Evolutionary conservation across 2,113 vertebrate species (phyloP).

Genomic region (Hyperoodon ampullatus): DNA sequence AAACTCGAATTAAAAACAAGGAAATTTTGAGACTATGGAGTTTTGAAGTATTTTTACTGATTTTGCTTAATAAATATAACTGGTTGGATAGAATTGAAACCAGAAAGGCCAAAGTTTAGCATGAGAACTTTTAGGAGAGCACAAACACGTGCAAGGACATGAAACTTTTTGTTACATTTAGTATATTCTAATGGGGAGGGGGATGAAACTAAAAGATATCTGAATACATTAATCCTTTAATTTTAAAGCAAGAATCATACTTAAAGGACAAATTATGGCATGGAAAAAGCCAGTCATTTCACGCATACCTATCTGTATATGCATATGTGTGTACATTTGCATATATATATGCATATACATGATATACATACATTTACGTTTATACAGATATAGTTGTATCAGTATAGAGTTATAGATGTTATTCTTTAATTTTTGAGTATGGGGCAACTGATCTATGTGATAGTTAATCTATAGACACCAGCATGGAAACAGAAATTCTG

Average conservation of each 20-base stretch:
- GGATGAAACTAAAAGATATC: neutral
- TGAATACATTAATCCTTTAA: neutral
- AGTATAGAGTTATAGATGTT: neutral
- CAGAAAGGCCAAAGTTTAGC: neutral
- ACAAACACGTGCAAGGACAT: neutral
- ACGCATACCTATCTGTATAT: neutral
- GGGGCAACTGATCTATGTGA: neutral
- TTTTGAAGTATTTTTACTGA: neutral
- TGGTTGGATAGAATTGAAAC: neutral
- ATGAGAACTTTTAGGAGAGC: neutral
- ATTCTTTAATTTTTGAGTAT: neutral
- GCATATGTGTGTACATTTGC: neutral
- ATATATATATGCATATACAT: neutral
- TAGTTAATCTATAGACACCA: neutral
- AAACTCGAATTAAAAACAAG: neutral
- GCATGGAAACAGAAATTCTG: neutral
- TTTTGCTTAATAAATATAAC: neutral
- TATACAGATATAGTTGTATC: neutral
- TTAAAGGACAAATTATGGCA: neutral
- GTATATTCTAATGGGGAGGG: neutral
- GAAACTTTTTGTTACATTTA: neutral
- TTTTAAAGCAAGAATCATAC: neutral
- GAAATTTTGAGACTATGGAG: neutral
- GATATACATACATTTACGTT: neutral
- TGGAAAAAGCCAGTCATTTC: neutral